Conservation (phyloP, 2,113 vertebrate species). For the Parotia lawesii region DNA sequence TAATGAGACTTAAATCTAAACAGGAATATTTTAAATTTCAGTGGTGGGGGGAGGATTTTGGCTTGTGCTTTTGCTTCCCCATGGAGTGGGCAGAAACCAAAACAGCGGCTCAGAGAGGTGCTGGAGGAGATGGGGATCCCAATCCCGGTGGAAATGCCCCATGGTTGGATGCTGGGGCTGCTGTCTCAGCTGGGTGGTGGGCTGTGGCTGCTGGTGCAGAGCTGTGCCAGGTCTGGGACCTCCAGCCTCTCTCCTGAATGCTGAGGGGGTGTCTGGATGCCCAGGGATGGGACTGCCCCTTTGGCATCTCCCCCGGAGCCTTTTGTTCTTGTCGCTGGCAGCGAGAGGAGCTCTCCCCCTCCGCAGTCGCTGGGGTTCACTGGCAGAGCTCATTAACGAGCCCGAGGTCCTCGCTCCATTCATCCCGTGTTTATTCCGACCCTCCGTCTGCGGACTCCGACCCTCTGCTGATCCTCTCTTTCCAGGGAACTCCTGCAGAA, state of each 20-base stretch:
- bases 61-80: neutral
- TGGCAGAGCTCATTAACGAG: neutral
- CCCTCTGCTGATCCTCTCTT: neutral
- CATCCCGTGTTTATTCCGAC: neutral
- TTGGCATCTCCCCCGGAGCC: neutral
- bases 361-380: rapidly evolving
- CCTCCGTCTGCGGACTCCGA: neutral
- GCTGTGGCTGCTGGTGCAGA: neutral
- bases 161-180: neutral
- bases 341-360: neutral
- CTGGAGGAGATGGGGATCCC: neutral
- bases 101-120: neutral
- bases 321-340: neutral
- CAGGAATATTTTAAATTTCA: neutral
- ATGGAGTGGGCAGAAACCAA: rapidly evolving
- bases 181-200: neutral
- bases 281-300: neutral
- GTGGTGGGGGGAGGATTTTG: neutral
- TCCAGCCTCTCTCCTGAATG: neutral
- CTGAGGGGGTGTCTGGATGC: neutral
- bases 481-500: neutral
- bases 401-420: neutral
- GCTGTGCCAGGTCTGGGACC: neutral
- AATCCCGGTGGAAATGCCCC: rapidly evolving
- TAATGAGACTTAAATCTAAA: constrained; percentile 13